phyloP scores from a whole-genome alignment of 2,888 invertebrate species.

The Sclerodermus sp. region DNA sequence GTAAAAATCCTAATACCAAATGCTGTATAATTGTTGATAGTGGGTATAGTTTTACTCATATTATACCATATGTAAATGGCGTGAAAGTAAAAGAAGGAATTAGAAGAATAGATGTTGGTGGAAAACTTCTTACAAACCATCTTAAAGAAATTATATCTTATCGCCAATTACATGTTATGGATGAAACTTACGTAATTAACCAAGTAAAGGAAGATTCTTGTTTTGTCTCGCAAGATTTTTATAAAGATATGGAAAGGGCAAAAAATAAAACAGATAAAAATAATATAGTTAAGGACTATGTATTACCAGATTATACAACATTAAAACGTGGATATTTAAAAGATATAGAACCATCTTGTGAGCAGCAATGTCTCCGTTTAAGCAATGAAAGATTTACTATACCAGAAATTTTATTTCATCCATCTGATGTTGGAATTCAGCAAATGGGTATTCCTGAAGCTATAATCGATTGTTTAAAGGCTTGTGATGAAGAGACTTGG shows the following conservation, averaged over 20 bases:
- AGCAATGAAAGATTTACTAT: conserved; percentile 94
- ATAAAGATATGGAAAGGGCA: conserved; percentile 75
- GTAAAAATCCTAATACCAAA: conserved; percentile 61
- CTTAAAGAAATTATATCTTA: conserved; percentile 97
- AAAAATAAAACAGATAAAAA: conserved; percentile 65
- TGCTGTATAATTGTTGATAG: conserved; percentile 87
- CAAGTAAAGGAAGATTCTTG: conserved; percentile 98
- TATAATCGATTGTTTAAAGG: conserved; percentile 74
- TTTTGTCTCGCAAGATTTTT: conserved; percentile 85
- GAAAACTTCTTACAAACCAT: conserved; percentile 96
- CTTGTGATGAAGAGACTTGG: conserved; percentile 74
- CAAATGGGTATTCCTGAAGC: conserved; percentile 92
- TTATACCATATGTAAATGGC: conserved; percentile 84
- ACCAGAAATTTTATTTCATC: conserved; percentile 92
- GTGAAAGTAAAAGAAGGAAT: conserved; percentile 69
- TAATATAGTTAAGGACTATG: conserved; percentile 83
- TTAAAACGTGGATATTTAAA: conserved; percentile 77
- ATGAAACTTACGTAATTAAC: conserved; percentile 97
- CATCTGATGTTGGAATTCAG: conserved; percentile 90
- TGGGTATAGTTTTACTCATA: conserved; percentile 94
- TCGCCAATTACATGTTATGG: conserved; percentile 95
- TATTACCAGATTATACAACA: conserved; percentile 93
- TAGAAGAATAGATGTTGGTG: conserved; percentile 89
- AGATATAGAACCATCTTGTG: conserved; percentile 57
- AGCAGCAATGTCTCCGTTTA: conserved; percentile 79